Evolutionary conservation across 2,797 vertebrate species (phyloP), one percentile per base, ranked within the genome.

Genomic region (Amblyopsis hoosieri): DNA sequence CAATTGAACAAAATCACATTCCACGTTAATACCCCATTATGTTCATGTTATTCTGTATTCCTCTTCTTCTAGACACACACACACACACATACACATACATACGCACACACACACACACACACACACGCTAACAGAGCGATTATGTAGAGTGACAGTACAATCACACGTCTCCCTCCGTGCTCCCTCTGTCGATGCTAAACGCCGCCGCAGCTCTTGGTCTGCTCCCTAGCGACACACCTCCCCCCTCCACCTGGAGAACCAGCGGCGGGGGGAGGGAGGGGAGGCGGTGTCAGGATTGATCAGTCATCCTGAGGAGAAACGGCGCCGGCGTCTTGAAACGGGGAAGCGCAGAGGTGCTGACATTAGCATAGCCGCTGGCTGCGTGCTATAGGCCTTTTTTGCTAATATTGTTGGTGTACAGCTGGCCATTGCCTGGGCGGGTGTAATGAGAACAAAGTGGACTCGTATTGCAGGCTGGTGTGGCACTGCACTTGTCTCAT

Each of bases 1-100:
- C 80, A 82, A 72, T 80, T 67, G 87, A 87, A 87, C 82, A 84
- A 82, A 86, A 91, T 91, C 81, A 82, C 71, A 67, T 77, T 74
- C 72, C 70, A 69, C 8, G 3, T 37, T 37, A 58, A 49, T 14
- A 15, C 66, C 45, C n/a, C 23, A 29, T 29, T 29, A 29, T 29
- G 23, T 29, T 52, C 62, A 45, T 13, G 12, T 8, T 50, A 37
- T 66, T 45, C 31, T 19, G 29, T 13, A 29, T 53, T 45, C 52
- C 14, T 45, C 7, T 49, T 31, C 17, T n/a, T 56, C 60, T 67
- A 15, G 4, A 3, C 71, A 72, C 69, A 80, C 68, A 62, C 53
- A 53, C 14, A 17, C 60, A 61, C 12, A 3, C 71, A 73, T 66
- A 79, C 67, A 62, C 53, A 51, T 13, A 17, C 59, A 61, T 12